Evolutionary conservation across 64 coral and sea anemone genomes (phyloP).

Genomic region (Montipora sp.): DNA sequence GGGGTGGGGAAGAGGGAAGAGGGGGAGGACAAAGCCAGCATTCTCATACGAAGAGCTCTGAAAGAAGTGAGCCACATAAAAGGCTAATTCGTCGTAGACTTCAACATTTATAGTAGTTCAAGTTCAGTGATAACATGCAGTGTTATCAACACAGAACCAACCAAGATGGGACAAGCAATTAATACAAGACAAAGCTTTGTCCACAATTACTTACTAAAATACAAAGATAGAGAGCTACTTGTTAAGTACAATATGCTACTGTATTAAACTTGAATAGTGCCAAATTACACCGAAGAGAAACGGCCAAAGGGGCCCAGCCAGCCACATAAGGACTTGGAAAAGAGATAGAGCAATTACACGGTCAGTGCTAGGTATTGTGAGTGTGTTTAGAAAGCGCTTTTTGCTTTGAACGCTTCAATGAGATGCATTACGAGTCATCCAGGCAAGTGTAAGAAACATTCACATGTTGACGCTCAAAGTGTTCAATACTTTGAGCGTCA

Average conservation of each 20-base stretch:
- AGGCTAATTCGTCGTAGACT: conserved; percentile 16
- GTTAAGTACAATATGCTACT: conserved; percentile 12
- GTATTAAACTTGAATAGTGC: conserved; percentile 30
- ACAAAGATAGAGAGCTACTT: conserved; percentile 40
- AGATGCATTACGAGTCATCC: too few relatives aligned
- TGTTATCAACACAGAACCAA: conserved; percentile 50
- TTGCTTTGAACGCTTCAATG: too few relatives aligned
- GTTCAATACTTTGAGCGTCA: too few relatives aligned
- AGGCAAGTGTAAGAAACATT: too few relatives aligned
- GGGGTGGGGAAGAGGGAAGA: too few relatives aligned
- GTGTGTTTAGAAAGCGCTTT: background rate
- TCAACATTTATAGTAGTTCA: conserved; percentile 51
- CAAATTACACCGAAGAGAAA: background rate
- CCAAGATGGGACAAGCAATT: conserved; percentile 46
- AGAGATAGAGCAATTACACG: background rate
- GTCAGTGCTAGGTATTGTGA: background rate
- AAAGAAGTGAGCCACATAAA: background rate
- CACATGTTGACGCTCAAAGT: too few relatives aligned
- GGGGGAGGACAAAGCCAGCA: too few relatives aligned
- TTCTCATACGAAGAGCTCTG: background rate
- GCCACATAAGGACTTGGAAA: background rate
- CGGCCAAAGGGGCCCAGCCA: background rate
- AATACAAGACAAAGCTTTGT: conserved; percentile 38
- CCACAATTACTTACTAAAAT: conserved; percentile 33
- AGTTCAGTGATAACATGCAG: background rate